phyloP scores from a whole-genome alignment of 1,140 invertebrate genomes.

The Listronotus oregonensis region DNA sequence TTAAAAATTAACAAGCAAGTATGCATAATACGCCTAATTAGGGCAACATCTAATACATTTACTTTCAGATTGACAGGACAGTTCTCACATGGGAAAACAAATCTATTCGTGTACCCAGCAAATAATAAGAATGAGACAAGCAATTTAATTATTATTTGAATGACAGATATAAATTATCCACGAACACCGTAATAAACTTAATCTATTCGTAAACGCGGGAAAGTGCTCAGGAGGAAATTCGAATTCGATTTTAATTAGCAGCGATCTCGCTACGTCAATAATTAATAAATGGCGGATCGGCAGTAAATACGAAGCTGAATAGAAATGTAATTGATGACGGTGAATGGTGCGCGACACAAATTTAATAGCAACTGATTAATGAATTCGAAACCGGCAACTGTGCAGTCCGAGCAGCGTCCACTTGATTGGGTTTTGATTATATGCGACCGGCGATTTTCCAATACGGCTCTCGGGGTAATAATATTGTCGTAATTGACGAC shows the following conservation, averaged over 20 bases:
- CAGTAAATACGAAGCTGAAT: slow-evolving; percentile 22
- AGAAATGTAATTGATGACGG: slow-evolving; percentile 35
- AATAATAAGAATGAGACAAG: no score
- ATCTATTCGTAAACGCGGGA: neutral
- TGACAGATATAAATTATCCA: no score
- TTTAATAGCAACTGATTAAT: slow-evolving; percentile 38
- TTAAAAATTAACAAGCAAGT: no score
- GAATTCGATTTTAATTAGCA: slow-evolving; percentile 37
- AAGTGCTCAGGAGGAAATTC: slow-evolving; percentile 7
- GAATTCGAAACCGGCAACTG: slow-evolving; percentile 7
- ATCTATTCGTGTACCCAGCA: no score
- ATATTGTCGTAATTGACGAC: neutral
- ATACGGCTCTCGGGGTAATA: neutral
- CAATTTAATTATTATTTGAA: no score
- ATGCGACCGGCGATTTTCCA: neutral
- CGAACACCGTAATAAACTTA: no score
- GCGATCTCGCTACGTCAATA: slow-evolving; percentile 24
- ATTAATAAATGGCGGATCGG: slow-evolving; percentile 38
- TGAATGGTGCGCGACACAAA: slow-evolving; percentile 28
- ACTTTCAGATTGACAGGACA: no score
- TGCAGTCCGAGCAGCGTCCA: slow-evolving; percentile 8
- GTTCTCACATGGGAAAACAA: no score
- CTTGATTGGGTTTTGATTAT: slow-evolving; percentile 34
- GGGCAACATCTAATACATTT: no score
- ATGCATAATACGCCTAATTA: no score